Conservation (phyloP, 2,797 vertebrate genomes). For the Gymnothorax reevesii region DNA sequence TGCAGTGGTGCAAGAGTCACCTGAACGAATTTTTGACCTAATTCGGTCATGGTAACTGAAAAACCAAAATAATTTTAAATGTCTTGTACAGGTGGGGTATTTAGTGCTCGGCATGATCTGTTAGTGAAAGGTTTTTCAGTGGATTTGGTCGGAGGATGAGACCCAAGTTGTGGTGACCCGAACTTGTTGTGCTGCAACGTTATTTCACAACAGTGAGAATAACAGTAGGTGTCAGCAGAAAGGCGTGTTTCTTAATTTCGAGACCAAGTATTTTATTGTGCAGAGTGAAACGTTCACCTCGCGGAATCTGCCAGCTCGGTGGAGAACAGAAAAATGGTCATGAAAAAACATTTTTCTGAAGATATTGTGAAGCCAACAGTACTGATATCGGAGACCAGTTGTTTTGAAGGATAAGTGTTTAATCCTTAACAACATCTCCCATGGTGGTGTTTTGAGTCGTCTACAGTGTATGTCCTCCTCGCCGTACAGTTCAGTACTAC, state of each 20-base stretch:
- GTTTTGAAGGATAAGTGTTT: neutral
- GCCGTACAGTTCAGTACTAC: neutral
- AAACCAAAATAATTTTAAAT: too few relatives aligned
- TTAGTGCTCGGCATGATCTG: too few relatives aligned
- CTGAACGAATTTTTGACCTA: too few relatives aligned
- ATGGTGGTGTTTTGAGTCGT: neutral
- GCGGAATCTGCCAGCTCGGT: neutral
- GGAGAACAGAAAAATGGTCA: neutral
- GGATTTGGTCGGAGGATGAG: too few relatives aligned
- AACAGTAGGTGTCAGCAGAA: neutral
- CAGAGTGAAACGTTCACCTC: neutral
- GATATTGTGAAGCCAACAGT: neutral
- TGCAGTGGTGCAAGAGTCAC: too few relatives aligned
- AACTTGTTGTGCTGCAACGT: too few relatives aligned
- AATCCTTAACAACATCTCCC: neutral
- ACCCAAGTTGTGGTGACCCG: too few relatives aligned
- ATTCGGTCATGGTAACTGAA: too few relatives aligned
- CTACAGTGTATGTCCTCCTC: neutral
- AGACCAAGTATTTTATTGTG: neutral
- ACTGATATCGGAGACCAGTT: neutral
- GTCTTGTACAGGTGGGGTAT: too few relatives aligned
- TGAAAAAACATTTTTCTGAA: neutral
- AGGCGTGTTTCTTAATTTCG: neutral
- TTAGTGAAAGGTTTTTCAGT: too few relatives aligned
- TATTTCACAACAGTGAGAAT: too few relatives aligned